Evolutionary conservation across 2,888 invertebrate genomes (phyloP).

Genomic region (Acronicta psi): DNA sequence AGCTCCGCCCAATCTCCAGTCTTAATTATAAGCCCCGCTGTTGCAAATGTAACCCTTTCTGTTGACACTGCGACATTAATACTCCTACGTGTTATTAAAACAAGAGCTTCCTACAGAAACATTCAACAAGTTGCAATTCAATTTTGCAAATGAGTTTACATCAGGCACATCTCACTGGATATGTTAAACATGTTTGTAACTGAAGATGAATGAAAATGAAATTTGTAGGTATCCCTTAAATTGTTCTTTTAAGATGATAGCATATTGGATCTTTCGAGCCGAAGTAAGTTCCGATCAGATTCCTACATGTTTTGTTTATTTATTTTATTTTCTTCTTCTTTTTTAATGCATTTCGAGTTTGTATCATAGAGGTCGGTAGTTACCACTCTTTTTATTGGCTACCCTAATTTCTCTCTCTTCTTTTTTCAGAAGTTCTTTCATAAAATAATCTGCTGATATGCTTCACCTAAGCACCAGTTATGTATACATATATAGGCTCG

Average conservation of each 20-base stretch:
- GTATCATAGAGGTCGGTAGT: too few species aligned
- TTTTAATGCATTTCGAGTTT: too few species aligned
- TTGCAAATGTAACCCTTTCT: conserved; percentile 57
- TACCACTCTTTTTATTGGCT: too few species aligned
- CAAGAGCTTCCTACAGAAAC: conserved; percentile 30
- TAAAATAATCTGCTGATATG: too few species aligned
- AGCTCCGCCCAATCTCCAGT: conserved; percentile 43
- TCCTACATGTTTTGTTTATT: too few species aligned
- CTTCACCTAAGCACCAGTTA: too few species aligned
- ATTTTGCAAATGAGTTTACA: conserved; percentile 33
- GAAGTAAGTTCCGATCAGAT: neutral
- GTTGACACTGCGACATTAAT: conserved; percentile 43
- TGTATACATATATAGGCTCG: too few species aligned
- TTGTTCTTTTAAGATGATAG: conserved; percentile 9
- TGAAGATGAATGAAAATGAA: conserved; percentile 16
- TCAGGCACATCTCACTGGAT: conserved; percentile 14
- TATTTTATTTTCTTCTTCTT: too few species aligned
- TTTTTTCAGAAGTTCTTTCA: too few species aligned
- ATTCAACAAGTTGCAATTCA: conserved; percentile 46
- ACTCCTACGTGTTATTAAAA: conserved; percentile 45
- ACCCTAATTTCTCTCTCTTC: too few species aligned
- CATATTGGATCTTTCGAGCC: neutral
- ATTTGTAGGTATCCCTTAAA: conserved; percentile 3
- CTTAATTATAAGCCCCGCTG: conserved; percentile 63
- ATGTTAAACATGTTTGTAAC: conserved; percentile 25